Evolutionary conservation across 2,888 invertebrate species (phyloP).

Genomic region (Drosophila bunnanda): DNA sequence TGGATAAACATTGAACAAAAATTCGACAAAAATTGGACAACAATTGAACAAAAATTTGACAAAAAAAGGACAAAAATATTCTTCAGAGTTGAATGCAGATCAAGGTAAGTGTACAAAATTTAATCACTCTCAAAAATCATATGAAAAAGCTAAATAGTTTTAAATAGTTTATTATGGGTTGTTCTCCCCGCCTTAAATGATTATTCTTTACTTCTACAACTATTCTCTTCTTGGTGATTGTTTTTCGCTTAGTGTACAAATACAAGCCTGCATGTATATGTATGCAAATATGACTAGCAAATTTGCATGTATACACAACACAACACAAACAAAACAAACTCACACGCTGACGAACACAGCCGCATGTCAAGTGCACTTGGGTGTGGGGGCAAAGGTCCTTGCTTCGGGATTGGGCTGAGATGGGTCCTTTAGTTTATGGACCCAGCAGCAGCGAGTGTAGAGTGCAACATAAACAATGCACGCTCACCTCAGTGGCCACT

Average conservation of each 20-base stretch:
- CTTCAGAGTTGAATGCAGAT: not conserved
- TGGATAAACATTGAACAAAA: too few relatives aligned
- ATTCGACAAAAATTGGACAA: not conserved
- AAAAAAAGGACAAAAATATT: not conserved
- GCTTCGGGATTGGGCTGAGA: conserved; percentile 12
- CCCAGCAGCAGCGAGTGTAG: conserved; percentile 49
- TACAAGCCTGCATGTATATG: conserved; percentile 16
- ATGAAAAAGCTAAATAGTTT: too few relatives aligned
- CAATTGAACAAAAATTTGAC: too few relatives aligned
- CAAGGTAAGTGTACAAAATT: too few relatives aligned
- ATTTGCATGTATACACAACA: conserved; percentile 63
- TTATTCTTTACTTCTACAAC: too few relatives aligned
- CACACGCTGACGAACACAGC: conserved; percentile 10
- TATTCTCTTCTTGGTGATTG: not conserved
- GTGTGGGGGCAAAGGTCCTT: conserved; percentile 24
- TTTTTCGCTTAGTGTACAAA: conserved; percentile 5
- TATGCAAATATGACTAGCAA: conserved; percentile 68
- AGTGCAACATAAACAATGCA: conserved; percentile 76
- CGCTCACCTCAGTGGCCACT: conserved; percentile 29
- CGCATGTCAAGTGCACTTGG: conserved; percentile 65
- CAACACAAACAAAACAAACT: conserved; percentile 23
- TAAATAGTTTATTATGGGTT: not conserved
- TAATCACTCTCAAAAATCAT: too few relatives aligned
- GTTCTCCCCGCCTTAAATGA: too few relatives aligned
- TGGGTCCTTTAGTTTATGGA: conserved; percentile 59